Conservation (phyloP, 2,113 vertebrate species). For the Daphoenositta chrysoptera region DNA sequence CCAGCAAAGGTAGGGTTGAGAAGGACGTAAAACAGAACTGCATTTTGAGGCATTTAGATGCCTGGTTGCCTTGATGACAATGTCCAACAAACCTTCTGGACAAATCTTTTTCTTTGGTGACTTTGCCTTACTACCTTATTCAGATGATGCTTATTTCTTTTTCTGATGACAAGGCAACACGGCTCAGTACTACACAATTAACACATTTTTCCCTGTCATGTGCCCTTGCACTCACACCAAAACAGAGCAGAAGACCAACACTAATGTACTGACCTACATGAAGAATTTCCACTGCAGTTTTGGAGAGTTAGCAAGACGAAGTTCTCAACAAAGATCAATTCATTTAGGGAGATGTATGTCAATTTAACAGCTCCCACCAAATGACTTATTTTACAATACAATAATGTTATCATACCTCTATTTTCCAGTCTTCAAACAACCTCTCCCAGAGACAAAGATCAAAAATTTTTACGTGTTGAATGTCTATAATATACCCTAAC, state of each 20-base stretch:
- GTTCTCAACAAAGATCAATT: not conserved
- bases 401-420: not conserved
- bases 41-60: not conserved
- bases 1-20: not conserved
- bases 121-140: not conserved
- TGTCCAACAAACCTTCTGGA: not conserved
- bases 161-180: not conserved
- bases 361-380: not conserved
- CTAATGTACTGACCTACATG: not conserved
- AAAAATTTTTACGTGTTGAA: not conserved
- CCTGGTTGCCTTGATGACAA: not conserved
- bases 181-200: not conserved
- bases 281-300: not conserved
- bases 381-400: not conserved
- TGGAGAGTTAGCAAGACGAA: not conserved
- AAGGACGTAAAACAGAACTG: not conserved
- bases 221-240: not conserved
- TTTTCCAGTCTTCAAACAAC: not conserved
- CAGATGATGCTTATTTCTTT: not conserved
- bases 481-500: not conserved
- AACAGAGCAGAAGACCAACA: not conserved
- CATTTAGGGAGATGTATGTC: not conserved
- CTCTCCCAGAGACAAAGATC: not conserved
- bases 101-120: not conserved
- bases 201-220: fast-evolving